phyloP scores from a whole-genome alignment of 2,888 invertebrate species.

The Taphrorychus bicolor region DNA sequence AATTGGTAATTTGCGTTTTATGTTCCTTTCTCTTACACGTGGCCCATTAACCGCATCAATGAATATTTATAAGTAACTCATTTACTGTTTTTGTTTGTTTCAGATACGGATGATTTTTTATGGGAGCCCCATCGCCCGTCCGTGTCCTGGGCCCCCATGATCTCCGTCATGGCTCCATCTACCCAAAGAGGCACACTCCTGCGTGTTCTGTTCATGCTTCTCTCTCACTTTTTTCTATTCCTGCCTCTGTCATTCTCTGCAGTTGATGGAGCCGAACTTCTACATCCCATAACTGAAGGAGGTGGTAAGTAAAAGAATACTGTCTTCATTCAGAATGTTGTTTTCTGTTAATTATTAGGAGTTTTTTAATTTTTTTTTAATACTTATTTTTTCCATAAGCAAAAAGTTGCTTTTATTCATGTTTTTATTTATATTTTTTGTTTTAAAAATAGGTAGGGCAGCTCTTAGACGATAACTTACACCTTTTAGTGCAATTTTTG shows the following conservation, averaged over 20 bases:
- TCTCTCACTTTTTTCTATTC: slow-evolving; percentile 29
- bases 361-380: too few species aligned
- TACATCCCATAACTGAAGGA: slow-evolving; percentile 18
- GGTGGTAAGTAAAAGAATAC: slow-evolving; percentile 34
- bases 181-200: slow-evolving; percentile 46
- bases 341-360: too few species aligned
- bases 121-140: not conserved
- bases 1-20: not conserved
- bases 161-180: slow-evolving; percentile 51
- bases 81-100: slow-evolving; percentile 16
- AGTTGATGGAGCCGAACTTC: slow-evolving; percentile 20
- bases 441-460: too few species aligned
- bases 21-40: not conserved
- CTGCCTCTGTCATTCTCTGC: slow-evolving; percentile 2
- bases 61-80: not conserved
- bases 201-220: slow-evolving; percentile 39
- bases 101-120: slow-evolving; percentile 28
- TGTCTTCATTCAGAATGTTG: too few species aligned
- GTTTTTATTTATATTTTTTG: too few species aligned
- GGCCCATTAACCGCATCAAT: not conserved
- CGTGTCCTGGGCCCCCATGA: slow-evolving; percentile 47
- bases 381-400: too few species aligned
- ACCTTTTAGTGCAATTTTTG: too few species aligned
- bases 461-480: too few species aligned
- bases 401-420: too few species aligned